Evolutionary conservation across 2,888 invertebrate genomes (phyloP), one percentile per base, ranked within the genome.

Genomic region (Monoplex corrugatus): DNA sequence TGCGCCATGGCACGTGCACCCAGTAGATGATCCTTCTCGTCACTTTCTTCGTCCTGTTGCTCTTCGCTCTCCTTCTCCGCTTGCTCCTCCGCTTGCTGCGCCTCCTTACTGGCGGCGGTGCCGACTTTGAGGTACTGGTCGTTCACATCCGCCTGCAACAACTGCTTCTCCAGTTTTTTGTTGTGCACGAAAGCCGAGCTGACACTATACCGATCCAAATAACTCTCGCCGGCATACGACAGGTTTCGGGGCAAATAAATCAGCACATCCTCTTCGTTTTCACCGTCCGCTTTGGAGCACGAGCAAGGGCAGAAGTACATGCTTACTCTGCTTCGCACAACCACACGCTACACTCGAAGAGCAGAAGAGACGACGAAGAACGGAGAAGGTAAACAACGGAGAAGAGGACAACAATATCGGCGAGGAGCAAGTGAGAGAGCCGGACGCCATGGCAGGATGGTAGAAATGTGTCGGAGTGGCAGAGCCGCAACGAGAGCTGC

Each of bases 221-320:
- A 92, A 63, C 94, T 93, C 50, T 94, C 94, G 72, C 94, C 93
- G 3, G 92, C 92, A 88, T 94, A 95, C 2, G 95, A 95, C n/a
- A 94, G 90, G 91, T 95, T 95, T 72, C 94, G 90, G 5, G 95
- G 94, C 87, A 95, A 91, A 78, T 90, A 92, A 57, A 92, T 89
- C 40, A 90, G 40, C 44, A 90, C 86, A 86, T 86, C 90, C 28
- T 91, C 91, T 63, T 91, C 91, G 68, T 89, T 87, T 40, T 90
- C 90, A 28, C 87, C 83, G 87, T 92, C 91, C 78, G 90, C 83
- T 87, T 91, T 91, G 72, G 89, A 86, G 50, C 88, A 89, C 43
- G 89, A 86, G 63, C 90, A 89, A 40, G 89, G 87, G n/a, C 78
- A 89, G 88, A 83, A 92, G 86, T 87, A 91, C 91, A 89, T 87